A percentile compares a stretch with the other conserved stretches of the same genome.
These are phyloP conservation scores for Euleptes europaea DNA, from an alignment of 2,113 vertebrate genomes.

Conservation along the genomic window DNA sequence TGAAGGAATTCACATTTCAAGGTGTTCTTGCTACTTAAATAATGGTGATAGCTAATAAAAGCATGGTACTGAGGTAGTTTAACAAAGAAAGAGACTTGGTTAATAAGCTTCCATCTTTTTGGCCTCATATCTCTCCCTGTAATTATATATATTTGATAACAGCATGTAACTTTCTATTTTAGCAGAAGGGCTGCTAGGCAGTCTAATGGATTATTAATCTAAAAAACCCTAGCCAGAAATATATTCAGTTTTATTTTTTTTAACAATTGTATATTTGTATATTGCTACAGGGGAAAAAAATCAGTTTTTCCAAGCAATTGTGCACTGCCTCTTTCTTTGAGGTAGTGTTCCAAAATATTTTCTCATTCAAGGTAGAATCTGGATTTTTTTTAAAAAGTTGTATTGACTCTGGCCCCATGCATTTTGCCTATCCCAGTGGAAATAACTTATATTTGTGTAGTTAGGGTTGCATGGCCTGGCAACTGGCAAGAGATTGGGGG, in stretches of 20 bases:
- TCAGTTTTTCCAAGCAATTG: background rate
- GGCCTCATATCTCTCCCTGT: constrained; percentile 34
- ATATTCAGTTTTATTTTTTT: background rate
- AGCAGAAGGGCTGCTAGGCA: constrained; percentile 13
- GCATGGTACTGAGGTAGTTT: constrained; percentile 27
- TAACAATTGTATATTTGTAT: background rate
- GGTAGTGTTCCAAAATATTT: background rate
- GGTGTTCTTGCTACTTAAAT: constrained; percentile 33
- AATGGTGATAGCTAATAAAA: constrained; percentile 32
- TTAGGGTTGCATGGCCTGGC: too few species aligned
- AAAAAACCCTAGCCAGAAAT: background rate
- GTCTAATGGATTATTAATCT: constrained; percentile 8
- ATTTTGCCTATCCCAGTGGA: background rate
- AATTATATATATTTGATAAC: constrained; percentile 55
- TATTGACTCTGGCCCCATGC: background rate
- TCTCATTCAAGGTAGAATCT: background rate
- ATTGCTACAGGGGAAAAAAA: background rate
- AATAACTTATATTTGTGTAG: background rate
- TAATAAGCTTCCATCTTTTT: constrained; percentile 45
- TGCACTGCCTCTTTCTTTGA: background rate
- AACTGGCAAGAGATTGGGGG: too few species aligned
- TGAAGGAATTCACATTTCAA: constrained; percentile 26
- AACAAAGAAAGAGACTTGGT: constrained; percentile 45
- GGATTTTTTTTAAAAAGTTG: background rate
- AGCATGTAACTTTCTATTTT: constrained; percentile 41